Evolutionary conservation across 2,888 invertebrate genomes (phyloP).

Genomic region (Blera fallax): DNA sequence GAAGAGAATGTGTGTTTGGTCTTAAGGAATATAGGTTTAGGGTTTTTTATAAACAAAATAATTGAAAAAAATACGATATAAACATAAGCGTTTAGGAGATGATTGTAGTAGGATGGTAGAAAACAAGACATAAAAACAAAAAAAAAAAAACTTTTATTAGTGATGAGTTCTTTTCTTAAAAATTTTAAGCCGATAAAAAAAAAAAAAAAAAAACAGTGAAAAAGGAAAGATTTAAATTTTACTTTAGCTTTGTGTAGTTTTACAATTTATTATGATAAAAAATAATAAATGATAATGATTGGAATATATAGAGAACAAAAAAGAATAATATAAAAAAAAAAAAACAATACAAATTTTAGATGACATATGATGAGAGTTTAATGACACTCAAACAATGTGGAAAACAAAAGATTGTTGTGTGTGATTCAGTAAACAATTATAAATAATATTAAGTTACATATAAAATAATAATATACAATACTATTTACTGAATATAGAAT

Average conservation of each 20-base stretch:
- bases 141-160: conserved; percentile 40
- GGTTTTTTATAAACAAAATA: conserved; percentile 67
- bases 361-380: conserved; percentile 60
- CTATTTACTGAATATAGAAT: conserved; percentile 76
- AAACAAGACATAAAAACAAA: conserved; percentile 22
- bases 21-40: conserved; percentile 61
- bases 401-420: conserved; percentile 72
- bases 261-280: conserved; percentile 46
- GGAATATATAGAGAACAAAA: conserved; percentile 40
- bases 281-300: conserved; percentile 46
- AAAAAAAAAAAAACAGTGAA: conserved; percentile 1
- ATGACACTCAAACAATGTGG: conserved; percentile 66
- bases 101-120: conserved; percentile 48
- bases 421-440: conserved; percentile 65
- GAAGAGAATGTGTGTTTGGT: conserved; percentile 53
- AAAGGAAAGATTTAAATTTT: conserved; percentile 36
- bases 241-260: conserved; percentile 68
- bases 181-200: background rate
- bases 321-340: conserved; percentile 21
- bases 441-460: conserved; percentile 68
- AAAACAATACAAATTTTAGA: conserved; percentile 61
- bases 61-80: conserved; percentile 61
- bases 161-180: conserved; percentile 29
- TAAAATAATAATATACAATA: conserved; percentile 73
- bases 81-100: conserved; percentile 56